These are phyloP conservation scores for Pedicia rivosa DNA, from an alignment of 2,888 invertebrate genomes.

Conservation along the genomic window DNA sequence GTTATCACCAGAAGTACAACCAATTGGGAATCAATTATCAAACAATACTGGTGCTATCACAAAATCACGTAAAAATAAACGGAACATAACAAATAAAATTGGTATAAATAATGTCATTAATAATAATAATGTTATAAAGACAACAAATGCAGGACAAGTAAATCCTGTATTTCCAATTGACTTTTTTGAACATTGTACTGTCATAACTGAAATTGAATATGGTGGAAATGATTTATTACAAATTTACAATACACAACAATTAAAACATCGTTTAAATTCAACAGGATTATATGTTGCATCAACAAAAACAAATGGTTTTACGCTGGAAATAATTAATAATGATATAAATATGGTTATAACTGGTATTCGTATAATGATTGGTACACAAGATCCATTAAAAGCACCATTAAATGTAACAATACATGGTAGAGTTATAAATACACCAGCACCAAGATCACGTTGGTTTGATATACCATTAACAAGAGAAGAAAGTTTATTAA, in stretches of 20 bases:
- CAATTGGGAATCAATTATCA: conserved; percentile 20
- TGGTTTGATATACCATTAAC: conserved; percentile 96
- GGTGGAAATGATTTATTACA: conserved; percentile 90
- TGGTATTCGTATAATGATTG: conserved; percentile 72
- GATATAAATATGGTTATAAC: conserved; percentile 82
- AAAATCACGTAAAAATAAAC: conserved; percentile 19
- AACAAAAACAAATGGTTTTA: conserved; percentile 79
- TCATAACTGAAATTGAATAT: conserved; percentile 84
- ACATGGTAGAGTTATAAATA: conserved; percentile 51
- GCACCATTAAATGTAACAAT: conserved; percentile 25
- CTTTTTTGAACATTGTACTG: conserved; percentile 90
- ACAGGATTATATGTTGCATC: conserved; percentile 84
- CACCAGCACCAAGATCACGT: conserved; percentile 56
- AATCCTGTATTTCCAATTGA: conserved; percentile 76
- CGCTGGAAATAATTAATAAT: conserved; percentile 71
- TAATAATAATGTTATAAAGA: conserved; percentile 10
- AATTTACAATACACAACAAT: conserved; percentile 83
- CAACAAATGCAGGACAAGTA: conserved; percentile 30
- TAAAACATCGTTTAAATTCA: conserved; percentile 58
- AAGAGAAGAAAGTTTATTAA: conserved; percentile 80
- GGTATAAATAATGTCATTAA: neutral
- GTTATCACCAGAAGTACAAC: conserved; percentile 42
- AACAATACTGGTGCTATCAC: conserved; percentile 17
- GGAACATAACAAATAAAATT: neutral
- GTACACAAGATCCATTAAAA: conserved; percentile 33